Base-by-base conservation (phyloP, 2,113 vertebrate genomes). In the Pterocles gutturalis region DNA sequence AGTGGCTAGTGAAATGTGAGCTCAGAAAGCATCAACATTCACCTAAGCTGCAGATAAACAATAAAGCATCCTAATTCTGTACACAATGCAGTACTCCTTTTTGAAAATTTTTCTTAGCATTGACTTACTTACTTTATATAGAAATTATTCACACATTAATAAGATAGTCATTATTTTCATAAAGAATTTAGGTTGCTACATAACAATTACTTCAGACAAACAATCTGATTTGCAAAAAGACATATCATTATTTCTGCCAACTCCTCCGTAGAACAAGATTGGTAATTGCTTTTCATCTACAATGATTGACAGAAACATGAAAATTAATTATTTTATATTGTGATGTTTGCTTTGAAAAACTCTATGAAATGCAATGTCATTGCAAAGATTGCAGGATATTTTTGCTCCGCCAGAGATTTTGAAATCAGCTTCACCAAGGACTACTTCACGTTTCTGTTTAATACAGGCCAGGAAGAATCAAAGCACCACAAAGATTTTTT, bases 111-210 rank as follows among this genome's bases (percentile, higher is more conserved):
- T 91, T 83, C 26, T 29, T 51, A 65, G 13, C 17, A 55, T 25
- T 62, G 9, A 13, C 10, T 62, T 80, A 75, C 72, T 81, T 81
- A 90, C 22, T 75, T 88, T n/a, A 55, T 55, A 41, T 29, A 71
- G 17, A 86, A 65, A 93, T 72, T 70, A 81, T 71, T 93, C 36
- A 54, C 10, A 58, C 11, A 53, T 81, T 51, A 73, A 57, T 73
- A 57, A 77, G 34, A 83, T 51, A 58, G 53, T 69, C 86, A 93
- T 97, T 97, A 95, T 94, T 95, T 97, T 94, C 55, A 95, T 91
- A 62, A 48, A 55, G 62, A 86, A 80, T 36, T 69, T 87, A 75
- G 67, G 86, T 95, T 97, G 96, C 95, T 95, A 79, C 5, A 21
- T 76, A 93, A 76, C 77, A 94, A 87, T 92, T 85, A 82, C 31